Base-by-base conservation (phyloP, 2,888 invertebrate genomes). In the Chrysina gloriosa region DNA sequence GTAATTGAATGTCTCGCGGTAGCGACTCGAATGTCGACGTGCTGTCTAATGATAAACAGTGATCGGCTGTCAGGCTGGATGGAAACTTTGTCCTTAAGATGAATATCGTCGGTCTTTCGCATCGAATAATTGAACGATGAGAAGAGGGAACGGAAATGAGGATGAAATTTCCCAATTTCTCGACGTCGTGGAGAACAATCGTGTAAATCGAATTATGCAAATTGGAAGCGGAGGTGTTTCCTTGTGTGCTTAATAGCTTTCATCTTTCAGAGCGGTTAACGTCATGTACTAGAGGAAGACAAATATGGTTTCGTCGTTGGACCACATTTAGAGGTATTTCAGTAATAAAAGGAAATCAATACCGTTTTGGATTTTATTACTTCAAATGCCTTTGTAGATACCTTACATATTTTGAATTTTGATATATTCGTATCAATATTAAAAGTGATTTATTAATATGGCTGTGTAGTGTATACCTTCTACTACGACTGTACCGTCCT, bases 1-100 rank as follows among this genome's bases (percentile, higher is more conserved):
- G 74, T 76, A 76, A 76, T 76, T 74, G 76, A 76, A 76, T 73
- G 76, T 74, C 72, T 73, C 67, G 65, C 72, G 71, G 71, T 74
- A 71, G 73, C 72, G 25, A 31, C 47, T 48, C 47, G 47, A 7
- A 27, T n/a, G 50, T 36, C 39, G 50, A 73, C 72, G 70, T 72
- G 54, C 71, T 74, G 72, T 73, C 73, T 71, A 70, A 74, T 74
- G 76, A 76, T 74, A 74, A 75, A 74, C 72, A 73, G 73, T 65
- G 71, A 75, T 73, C 73, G 73, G 69, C 74, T 74, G 75, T 75
- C 69, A 64, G 7, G 27, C 52, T 27, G 58, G 42, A 61, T 58
- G 58, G 48, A 74, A 75, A 74, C 73, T 75, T 74, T 74, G 73
- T 74, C 67, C 72, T 67, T 42, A 74, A 75, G 74, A 75, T 75